Evolutionary conservation across 2,797 vertebrate genomes (phyloP).

Genomic region (Rhinophrynus dorsalis): DNA sequence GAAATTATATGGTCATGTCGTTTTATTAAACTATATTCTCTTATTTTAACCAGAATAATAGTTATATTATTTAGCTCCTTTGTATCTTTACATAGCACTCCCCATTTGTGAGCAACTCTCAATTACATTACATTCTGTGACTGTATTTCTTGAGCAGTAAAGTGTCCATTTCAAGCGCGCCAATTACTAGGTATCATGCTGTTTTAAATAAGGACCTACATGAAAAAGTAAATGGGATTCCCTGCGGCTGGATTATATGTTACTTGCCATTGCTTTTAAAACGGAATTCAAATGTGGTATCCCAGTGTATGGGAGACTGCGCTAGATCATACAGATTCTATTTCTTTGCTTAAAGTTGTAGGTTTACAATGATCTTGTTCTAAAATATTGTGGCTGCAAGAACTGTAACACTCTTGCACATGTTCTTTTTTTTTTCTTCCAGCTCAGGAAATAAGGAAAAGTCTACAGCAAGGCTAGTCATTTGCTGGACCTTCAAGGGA

Average conservation of each 20-base stretch:
- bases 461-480: no score
- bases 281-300: slow-evolving; percentile 29
- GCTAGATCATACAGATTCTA: background rate
- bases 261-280: slow-evolving; percentile 23
- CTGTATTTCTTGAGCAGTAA: background rate
- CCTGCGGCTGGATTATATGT: slow-evolving; percentile 21
- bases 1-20: no score
- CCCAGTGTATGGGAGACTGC: background rate
- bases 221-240: slow-evolving; percentile 36
- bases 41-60: no score
- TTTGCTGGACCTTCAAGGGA: no score
- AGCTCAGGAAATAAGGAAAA: slow-evolving; percentile 7
- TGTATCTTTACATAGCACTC: no score
- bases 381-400: slow-evolving; percentile 1
- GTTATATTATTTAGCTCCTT: no score
- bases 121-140: background rate
- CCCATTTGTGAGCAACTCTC: background rate
- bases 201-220: slow-evolving; percentile 37
- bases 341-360: slow-evolving; percentile 19
- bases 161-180: slow-evolving; percentile 35
- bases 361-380: slow-evolving; percentile 12
- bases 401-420: background rate
- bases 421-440: background rate
- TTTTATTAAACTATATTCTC: no score
- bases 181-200: slow-evolving; percentile 38